These are phyloP conservation scores for Ephestia elutella DNA, from an alignment of 1,140 invertebrate genomes.

Conservation along the genomic window DNA sequence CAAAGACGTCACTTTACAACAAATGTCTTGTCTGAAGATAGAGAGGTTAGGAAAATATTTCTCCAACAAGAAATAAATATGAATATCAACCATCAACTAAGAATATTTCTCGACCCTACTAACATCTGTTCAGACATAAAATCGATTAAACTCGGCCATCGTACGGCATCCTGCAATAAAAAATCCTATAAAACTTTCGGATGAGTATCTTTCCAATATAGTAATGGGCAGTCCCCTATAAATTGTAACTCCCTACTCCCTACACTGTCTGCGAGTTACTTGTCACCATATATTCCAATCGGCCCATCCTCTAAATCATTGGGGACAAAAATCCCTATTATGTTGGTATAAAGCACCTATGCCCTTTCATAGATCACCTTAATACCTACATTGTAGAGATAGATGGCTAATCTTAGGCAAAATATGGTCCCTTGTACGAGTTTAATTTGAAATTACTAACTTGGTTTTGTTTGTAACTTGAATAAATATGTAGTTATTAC, in stretches of 20 bases:
- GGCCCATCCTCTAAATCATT: background rate
- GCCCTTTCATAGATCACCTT: background rate
- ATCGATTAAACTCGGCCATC: background rate
- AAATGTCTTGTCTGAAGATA: too few species aligned
- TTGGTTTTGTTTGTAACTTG: too few species aligned
- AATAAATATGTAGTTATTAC: too few species aligned
- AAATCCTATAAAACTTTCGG: background rate
- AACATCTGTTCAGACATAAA: too few species aligned
- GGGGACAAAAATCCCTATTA: conserved; percentile 4
- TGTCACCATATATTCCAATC: conserved; percentile 3
- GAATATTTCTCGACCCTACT: background rate
- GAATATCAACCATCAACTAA: background rate
- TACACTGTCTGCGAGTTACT: background rate
- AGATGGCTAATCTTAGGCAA: conserved; percentile 1
- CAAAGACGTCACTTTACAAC: too few species aligned
- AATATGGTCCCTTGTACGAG: background rate
- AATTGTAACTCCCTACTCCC: background rate
- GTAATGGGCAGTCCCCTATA: background rate
- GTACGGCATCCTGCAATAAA: background rate
- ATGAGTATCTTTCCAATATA: conserved; percentile 1
- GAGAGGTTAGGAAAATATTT: too few species aligned
- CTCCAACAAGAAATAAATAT: too few species aligned
- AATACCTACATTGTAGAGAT: conserved; percentile 3
- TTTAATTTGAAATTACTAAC: background rate
- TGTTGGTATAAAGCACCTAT: conserved; percentile 4